Evolutionary conservation across 1,140 invertebrate genomes (phyloP), one percentile per base, ranked within the genome.

Genomic region (Contarinia nasturtii): DNA sequence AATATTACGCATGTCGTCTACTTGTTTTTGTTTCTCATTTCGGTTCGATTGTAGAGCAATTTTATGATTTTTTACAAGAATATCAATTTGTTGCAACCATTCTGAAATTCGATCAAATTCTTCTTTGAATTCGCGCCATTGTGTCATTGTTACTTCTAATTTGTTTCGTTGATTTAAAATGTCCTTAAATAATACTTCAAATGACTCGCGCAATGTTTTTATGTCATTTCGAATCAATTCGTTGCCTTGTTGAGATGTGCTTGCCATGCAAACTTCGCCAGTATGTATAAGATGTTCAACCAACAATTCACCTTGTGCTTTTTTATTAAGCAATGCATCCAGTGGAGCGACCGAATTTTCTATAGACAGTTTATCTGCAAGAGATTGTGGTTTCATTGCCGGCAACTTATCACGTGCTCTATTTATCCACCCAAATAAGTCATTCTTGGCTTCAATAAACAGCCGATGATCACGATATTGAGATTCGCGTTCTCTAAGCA

Each of bases 61-160:
- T 59, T 91, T 90, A 54, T 92, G 84, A 22, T 87, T 83, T 61
- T 92, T 92, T 17, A 93, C 80, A 14, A 90, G 71, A 52, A 90
- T 86, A 57, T 94, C 88, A 57, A 87, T 88, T 58, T 91, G 85
- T 62, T 94, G 88, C 37, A 96, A 61, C 90, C 90, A 95, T 59
- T 91, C 86, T 48, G 86, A 89, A 8, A 92, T 65, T 48, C 82
- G 73, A 63, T 93, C 89, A 60, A 86, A 89, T 64, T 92, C 87
- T 56, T 92, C 87, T 62, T 91, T 92, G 61, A 87, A 92, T 48
- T 89, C 83, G 48, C 84, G 70, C 81, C 86, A 88, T 56, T 88
- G 82, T 36, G 76, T 71, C 45, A 90, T 77, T 11, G 82, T 86
- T 14, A 75, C 72, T 65, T 88, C 86, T 17, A 92, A 59, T 63